Base-by-base conservation (phyloP, 1,140 invertebrate genomes). In the Rhizoglyphus robini region DNA sequence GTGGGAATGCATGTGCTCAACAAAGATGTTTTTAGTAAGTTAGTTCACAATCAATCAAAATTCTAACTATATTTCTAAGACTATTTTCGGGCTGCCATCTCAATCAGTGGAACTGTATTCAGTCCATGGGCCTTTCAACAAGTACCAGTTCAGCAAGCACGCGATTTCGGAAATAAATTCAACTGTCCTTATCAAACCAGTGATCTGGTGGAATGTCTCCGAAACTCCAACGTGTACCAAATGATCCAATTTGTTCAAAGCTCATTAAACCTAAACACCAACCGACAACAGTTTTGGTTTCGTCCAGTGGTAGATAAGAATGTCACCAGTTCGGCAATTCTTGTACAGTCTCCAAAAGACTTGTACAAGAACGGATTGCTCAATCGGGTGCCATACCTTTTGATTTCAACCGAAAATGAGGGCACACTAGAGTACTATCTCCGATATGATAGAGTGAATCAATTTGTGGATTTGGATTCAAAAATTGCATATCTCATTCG, bases 1-100 rank as follows among this genome's bases (percentile, higher is more conserved):
- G 90, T 96, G 13, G 90, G 95, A 75, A 89, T 96, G 72, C 81
- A 96, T 65, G 85, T 95, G 75, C 86, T 91, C n/a, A 94, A 90
- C 30, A 85, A 88, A 66, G 88, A 69, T n/a, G 65, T 89, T 11
- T 87, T 91, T 78, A 88, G 91, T 94, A 77, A 83, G 81, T 76
- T n/a, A n/a, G n/a, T n/a, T n/a, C n/a, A n/a, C n/a, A n/a, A n/a
- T n/a, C n/a, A n/a, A n/a, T n/a, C n/a, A n/a, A n/a, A n/a, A n/a
- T n/a, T n/a, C n/a, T n/a, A n/a, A n/a, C n/a, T n/a, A n/a, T n/a
- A n/a, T n/a, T n/a, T n/a, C n/a, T n/a, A n/a, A n/a, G 66, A 23
- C 13, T 65, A 51, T 27, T 67, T 69, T 46, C 25, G 31, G 23
- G 23, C n/a, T 23, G 69, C 66, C 2, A 67, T 71, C 27, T 61